Base-by-base conservation (phyloP, 2,113 vertebrate genomes). In the Perccottus glenii region DNA sequence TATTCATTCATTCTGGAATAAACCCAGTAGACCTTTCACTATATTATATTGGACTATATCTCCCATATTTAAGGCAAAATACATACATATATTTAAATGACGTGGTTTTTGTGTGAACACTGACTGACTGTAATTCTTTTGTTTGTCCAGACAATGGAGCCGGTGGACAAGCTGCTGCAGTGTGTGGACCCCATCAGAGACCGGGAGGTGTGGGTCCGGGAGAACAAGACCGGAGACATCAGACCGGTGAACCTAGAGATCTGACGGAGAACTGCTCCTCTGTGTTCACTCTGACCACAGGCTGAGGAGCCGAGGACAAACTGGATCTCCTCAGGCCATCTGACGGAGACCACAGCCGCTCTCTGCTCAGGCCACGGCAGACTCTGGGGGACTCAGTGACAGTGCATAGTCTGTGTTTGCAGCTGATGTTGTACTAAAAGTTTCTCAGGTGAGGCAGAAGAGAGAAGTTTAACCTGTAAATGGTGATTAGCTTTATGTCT, bases 211-310 rank as follows among this genome's bases (percentile, higher is more conserved):
- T 99, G 97, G 98, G 98, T 99, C 70, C 91, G 92, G 73, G 97
- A 98, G 85, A 95, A 98, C 84, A 97, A 96, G 91, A 98, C 98
- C 0, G 97, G 98, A 65, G 93, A 95, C 10, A 93, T 97, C 87
- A 91, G 98, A 76, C 98, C 98, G 0, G 95, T 96, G 81, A 93
- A 99, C 93, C 93, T 99, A 88, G 95, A 98, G 88, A 95, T 99
- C 86, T 99, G 93, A 94, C 0, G 4, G 36, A 38, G 36, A 55
- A 52, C 4, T 33, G 16, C 49, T 48, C 48, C 2, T n/a, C n/a
- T n/a, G n/a, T n/a, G n/a, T n/a, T n/a, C n/a, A 48, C 47, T 4
- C 8, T 4, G 16, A 9, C 10, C 14, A 5, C 1, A 19, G 36
- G 36, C 36, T 38, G 36, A 38, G 6, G n/a, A n/a, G n/a, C n/a